Base-by-base conservation (phyloP, 2,113 vertebrate species). In the Colaptes auratus region DNA sequence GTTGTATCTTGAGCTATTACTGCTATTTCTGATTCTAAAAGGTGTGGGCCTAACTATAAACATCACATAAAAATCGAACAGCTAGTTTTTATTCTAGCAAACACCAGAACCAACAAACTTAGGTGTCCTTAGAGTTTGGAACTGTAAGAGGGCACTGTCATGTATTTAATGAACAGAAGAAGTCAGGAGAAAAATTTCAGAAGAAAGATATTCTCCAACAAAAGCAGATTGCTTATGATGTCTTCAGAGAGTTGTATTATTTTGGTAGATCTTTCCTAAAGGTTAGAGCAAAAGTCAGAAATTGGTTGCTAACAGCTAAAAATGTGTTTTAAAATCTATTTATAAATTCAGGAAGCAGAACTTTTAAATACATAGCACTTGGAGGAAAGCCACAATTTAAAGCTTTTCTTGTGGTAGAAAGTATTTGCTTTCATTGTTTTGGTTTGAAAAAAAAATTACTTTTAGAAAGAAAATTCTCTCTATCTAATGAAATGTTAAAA, bases 11-110 rank as follows among this genome's bases (percentile, higher is more conserved):
- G n/a, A 76, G n/a, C 21, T 91, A 9, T 66, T 87, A 58, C 67
- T 52, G 50, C 15, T 89, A 30, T 89, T 93, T 90, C 67, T 93
- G 31, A 66, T 85, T 85, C 78, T 70, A 82, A 71, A n/a, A 59
- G 60, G 4, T 70, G 23, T 44, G 23, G 39, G 46, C 14, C 60
- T 73, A 50, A 50, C 67, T 58, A 27, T 36, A 96, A 89, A 86
- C 28, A 70, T 30, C 35, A 56, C 30, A 69, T 3, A 79, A 50
- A 89, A 78, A 61, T 48, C 61, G 25, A 78, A 78, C 3, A 67
- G 42, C 39, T 65, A 30, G 5, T 31, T 82, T 88, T 82, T 63
- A 59, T 55, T 35, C 8, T 10, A 76, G 46, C 7, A 71, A 71
- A 87, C 10, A 31, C 10, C 65, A 64, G 72, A 91, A 69, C 7